Evolutionary conservation across 2,797 vertebrate genomes (phyloP).

Genomic region (Rhynchonycteris naso): DNA sequence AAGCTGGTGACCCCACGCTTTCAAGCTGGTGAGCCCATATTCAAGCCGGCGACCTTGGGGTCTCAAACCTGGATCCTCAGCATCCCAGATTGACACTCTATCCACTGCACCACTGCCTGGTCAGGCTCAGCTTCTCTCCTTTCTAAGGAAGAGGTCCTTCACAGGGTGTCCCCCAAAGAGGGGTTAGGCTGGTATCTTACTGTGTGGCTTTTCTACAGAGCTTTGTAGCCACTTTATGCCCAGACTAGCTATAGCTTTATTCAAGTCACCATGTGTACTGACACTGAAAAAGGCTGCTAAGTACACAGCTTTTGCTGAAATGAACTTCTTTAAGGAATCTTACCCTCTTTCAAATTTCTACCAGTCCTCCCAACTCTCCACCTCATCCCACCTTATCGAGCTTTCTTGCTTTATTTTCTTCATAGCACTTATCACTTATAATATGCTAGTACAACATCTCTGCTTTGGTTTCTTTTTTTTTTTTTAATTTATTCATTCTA

Average conservation of each 20-base stretch:
- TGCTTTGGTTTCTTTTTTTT: background rate
- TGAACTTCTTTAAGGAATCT: background rate
- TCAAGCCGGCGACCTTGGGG: too few species aligned
- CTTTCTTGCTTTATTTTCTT: background rate
- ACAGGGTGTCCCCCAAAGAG: background rate
- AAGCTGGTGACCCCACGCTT: too few species aligned
- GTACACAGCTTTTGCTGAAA: background rate
- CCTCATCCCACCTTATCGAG: rapidly evolving
- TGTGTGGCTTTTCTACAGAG: background rate
- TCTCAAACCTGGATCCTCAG: too few species aligned
- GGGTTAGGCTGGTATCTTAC: background rate
- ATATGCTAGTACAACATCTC: background rate
- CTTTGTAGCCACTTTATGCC: background rate
- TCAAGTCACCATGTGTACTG: background rate
- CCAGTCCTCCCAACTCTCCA: background rate
- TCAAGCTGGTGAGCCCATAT: too few species aligned
- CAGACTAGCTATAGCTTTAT: background rate
- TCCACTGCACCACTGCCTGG: too few species aligned
- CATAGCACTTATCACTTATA: background rate
- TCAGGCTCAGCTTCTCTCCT: background rate
- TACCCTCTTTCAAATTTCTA: background rate
- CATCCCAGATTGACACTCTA: too few species aligned
- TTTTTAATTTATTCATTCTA: too few species aligned
- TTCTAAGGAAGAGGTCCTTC: background rate
- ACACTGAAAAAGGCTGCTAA: background rate